phyloP scores from a whole-genome alignment of 2,113 vertebrate species.

The Copsychus sechellarum region DNA sequence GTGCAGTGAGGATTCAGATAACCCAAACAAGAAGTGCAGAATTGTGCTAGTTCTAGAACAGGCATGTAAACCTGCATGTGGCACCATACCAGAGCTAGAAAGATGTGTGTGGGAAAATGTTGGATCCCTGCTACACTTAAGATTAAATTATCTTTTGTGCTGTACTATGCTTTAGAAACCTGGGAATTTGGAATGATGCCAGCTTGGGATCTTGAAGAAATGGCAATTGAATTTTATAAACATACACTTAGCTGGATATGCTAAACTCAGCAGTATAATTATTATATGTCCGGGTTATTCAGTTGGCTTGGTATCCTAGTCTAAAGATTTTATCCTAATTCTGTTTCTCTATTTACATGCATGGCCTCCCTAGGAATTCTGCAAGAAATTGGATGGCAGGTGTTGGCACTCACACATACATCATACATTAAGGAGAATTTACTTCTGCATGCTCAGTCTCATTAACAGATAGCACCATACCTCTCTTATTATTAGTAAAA shows the following conservation, averaged over 20 bases:
- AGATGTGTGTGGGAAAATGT: neutral
- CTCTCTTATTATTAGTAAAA: neutral
- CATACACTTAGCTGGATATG: neutral
- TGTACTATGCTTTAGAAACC: neutral
- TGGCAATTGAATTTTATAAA: neutral
- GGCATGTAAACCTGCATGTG: rapidly evolving
- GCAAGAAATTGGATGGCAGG: neutral
- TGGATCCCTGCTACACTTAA: neutral
- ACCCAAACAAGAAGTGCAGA: neutral
- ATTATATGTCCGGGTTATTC: neutral
- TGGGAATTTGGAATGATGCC: neutral
- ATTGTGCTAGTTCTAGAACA: neutral
- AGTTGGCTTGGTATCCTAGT: neutral
- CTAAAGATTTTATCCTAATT: neutral
- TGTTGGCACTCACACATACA: neutral
- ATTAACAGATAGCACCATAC: neutral
- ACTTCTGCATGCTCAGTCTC: neutral
- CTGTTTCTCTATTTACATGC: neutral
- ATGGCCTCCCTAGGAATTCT: neutral
- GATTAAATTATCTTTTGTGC: neutral
- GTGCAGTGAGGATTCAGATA: neutral
- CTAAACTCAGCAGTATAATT: neutral
- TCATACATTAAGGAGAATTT: neutral
- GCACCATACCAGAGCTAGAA: neutral
- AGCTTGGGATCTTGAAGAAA: neutral